phyloP scores from a whole-genome alignment of 2,113 vertebrate genomes.

The Pachypanchax playfairii region DNA sequence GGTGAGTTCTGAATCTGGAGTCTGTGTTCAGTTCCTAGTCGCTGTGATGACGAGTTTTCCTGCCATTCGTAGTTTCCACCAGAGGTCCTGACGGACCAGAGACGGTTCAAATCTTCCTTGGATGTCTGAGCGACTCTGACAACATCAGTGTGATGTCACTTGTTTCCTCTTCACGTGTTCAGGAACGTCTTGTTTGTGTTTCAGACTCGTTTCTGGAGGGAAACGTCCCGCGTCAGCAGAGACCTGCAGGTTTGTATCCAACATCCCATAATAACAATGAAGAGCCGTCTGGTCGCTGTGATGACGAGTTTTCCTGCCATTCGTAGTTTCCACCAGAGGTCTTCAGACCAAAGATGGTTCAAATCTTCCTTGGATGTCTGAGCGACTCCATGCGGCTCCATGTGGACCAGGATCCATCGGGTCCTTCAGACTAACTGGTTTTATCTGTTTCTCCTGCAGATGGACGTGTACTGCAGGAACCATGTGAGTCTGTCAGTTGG shows the following conservation, averaged over 20 bases:
- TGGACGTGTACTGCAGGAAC: too few relatives aligned
- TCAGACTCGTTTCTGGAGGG: too few relatives aligned
- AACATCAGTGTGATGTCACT: too few relatives aligned
- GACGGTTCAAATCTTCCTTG: slow-evolving; percentile 68
- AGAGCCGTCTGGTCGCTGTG: slow-evolving; percentile 25
- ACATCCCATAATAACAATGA: not conserved
- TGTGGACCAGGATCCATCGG: too few relatives aligned
- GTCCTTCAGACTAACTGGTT: too few relatives aligned
- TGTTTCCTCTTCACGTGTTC: too few relatives aligned
- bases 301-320: slow-evolving; percentile 56
- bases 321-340: slow-evolving; percentile 68
- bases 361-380: slow-evolving; percentile 68
- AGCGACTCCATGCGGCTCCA: slow-evolving; percentile 19
- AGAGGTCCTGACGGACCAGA: slow-evolving; percentile 47
- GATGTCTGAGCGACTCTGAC: slow-evolving; percentile 60
- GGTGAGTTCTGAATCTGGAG: too few relatives aligned
- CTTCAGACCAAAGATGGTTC: slow-evolving; percentile 39
- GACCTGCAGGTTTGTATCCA: too few relatives aligned
- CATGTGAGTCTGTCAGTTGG: too few relatives aligned
- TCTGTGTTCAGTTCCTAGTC: not conserved
- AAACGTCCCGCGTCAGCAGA: too few relatives aligned
- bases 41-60: slow-evolving; percentile 53
- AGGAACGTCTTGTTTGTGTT: too few relatives aligned
- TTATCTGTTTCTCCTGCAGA: too few relatives aligned
- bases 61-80: slow-evolving; percentile 68